Evolutionary conservation across 1,140 invertebrate genomes (phyloP), one percentile per base, ranked within the genome.

Genomic region (Spodoptera frugiperda): DNA sequence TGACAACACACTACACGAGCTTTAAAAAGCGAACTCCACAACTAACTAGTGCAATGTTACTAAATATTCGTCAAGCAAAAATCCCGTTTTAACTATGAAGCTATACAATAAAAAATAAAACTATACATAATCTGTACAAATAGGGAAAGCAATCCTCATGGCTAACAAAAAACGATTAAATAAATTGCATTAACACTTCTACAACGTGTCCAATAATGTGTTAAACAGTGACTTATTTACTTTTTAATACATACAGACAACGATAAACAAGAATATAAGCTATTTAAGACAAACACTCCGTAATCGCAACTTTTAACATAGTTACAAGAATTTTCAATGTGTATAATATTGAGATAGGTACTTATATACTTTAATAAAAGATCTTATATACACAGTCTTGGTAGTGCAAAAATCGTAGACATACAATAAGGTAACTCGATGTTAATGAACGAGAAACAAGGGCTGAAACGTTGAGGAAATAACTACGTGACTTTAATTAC

Each of bases 301-400:
- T 65, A 25, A 49, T 39, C 11, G 6, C 17, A 44, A 25, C 1
- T 49, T 14, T 48, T 65, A 46, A 49, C 17, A 3, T n/a, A 48
- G 33, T 9, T 44, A 44, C 33, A 44, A 44, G 30, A 48, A 48
- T 21, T 65, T 65, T 6, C 15, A 65, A 25, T 65, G 44, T 48
- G 44, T 49, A 65, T 39, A n/a, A 65, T 63, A 65, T 21, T 63
- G n/a, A 63, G 39, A 44, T 63, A 30, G 6, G 2, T 39, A 39
- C 33, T 6, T 25, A 57, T 63, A 30, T 44, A 15, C 44, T 61
- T 39, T 15, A 30, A 15, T 63, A 63, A 8, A 30, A 63, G 61
- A 65, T 65, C 61, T 48, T 65, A 65, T 65, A 25, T 65, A 49
- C 54, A 57, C 61, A 65, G 61, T 65, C 61, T 65, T 65, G 21